phyloP scores from a whole-genome alignment of 1,140 invertebrate genomes.

The Drosophila guanche region DNA sequence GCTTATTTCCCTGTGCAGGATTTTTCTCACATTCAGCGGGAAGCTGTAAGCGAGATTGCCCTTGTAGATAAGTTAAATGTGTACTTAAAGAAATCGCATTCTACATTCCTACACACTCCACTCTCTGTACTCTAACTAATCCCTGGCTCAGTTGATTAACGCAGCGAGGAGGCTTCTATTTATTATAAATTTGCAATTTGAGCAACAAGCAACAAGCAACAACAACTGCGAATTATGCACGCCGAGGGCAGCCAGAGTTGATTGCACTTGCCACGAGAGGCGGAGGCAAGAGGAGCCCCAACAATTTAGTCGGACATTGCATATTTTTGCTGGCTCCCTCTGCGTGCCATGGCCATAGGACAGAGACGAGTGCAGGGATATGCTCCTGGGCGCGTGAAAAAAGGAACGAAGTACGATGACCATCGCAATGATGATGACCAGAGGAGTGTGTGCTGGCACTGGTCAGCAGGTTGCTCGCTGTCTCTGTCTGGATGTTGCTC shows the following conservation, averaged over 20 bases:
- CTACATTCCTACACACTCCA: constrained; percentile 37
- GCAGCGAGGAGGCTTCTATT: constrained; percentile 52
- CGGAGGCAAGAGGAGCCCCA: neutral
- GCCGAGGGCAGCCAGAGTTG: constrained; percentile 62
- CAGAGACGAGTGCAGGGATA: constrained; percentile 41
- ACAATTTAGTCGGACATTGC: constrained; percentile 61
- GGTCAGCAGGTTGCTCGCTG: constrained; percentile 71
- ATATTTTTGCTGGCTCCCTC: constrained; percentile 42
- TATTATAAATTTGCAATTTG: constrained; percentile 69
- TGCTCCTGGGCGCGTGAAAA: constrained; percentile 58
- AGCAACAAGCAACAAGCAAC: constrained; percentile 53
- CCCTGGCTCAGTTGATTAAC: constrained; percentile 31
- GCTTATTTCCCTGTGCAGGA: neutral
- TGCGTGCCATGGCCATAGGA: constrained; percentile 21
- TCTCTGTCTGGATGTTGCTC: constrained; percentile 60
- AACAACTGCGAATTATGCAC: constrained; percentile 61
- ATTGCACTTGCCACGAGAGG: constrained; percentile 53
- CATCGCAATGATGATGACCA: constrained; percentile 40
- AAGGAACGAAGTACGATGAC: constrained; percentile 47
- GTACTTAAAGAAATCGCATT: constrained; percentile 41
- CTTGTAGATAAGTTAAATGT: constrained; percentile 51
- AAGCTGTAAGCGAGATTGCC: neutral
- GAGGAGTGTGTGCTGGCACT: constrained; percentile 41
- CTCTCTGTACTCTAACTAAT: constrained; percentile 36
- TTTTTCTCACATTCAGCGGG: neutral